These are phyloP conservation scores for Willisornis vidua DNA, from an alignment of 2,113 vertebrate genomes.

Conservation along the genomic window DNA sequence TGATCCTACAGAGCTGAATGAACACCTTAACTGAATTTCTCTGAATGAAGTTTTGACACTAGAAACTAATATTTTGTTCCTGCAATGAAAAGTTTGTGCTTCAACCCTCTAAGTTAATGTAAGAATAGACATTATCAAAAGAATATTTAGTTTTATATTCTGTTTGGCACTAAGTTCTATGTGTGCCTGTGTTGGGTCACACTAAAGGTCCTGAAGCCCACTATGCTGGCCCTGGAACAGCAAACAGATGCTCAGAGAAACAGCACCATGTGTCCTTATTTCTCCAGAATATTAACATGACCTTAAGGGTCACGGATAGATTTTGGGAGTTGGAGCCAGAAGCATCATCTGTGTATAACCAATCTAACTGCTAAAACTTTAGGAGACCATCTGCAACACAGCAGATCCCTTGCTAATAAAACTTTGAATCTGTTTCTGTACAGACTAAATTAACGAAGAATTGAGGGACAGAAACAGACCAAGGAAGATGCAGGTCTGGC, in stretches of 20 bases:
- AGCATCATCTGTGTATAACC: neutral
- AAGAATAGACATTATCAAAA: neutral
- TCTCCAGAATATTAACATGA: neutral
- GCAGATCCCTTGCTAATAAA: neutral
- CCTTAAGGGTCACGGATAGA: neutral
- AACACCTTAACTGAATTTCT: neutral
- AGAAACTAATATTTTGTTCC: neutral
- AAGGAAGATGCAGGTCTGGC: neutral
- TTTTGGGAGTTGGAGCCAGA: neutral
- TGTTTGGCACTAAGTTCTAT: neutral
- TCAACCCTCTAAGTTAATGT: rapidly evolving
- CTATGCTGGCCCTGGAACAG: neutral
- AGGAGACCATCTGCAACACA: neutral
- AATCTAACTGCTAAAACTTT: neutral
- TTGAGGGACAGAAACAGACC: neutral
- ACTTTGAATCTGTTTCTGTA: neutral
- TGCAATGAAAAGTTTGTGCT: neutral
- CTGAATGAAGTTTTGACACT: neutral
- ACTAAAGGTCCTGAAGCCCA: neutral
- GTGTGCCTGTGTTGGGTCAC: neutral
- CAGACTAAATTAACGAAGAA: neutral
- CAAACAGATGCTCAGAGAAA: neutral
- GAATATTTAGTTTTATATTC: neutral
- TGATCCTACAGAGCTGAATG: neutral
- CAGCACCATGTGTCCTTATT: neutral